Conservation (phyloP, 2,888 invertebrate species). For the Dryocosmus kuriphilus region DNA sequence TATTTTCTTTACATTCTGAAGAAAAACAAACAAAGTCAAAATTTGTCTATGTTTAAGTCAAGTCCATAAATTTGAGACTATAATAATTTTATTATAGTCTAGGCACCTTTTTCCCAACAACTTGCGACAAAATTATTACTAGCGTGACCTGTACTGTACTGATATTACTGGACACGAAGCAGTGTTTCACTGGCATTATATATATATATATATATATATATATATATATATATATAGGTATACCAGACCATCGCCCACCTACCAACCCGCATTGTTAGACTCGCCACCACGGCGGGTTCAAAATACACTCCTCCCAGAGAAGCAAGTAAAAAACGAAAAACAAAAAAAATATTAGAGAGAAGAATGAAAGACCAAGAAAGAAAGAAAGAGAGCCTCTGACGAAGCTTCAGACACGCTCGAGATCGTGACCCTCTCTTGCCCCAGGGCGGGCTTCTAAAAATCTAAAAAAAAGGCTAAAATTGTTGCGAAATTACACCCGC, state of each 20-base stretch:
- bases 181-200: slow-evolving; percentile 11
- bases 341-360: slow-evolving; percentile 15
- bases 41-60: too few species aligned
- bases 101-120: neutral
- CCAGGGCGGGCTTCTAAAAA: slow-evolving; percentile 7
- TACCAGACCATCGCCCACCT: slow-evolving; percentile 38
- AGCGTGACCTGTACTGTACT: neutral
- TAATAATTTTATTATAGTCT: neutral
- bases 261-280: slow-evolving; percentile 31
- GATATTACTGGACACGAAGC: slow-evolving; percentile 12
- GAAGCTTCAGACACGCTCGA: slow-evolving; percentile 21
- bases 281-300: slow-evolving; percentile 29
- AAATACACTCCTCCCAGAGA: slow-evolving; percentile 26
- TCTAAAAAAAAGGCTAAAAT: slow-evolving; percentile 7
- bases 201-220: slow-evolving; percentile 6
- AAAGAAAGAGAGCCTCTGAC: slow-evolving; percentile 21
- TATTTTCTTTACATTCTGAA: neutral
- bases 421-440: slow-evolving; percentile 34
- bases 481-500: slow-evolving; percentile 22
- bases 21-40: neutral
- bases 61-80: neutral
- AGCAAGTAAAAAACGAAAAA: slow-evolving; percentile 10
- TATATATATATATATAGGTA: neutral
- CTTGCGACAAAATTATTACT: slow-evolving; percentile 32
- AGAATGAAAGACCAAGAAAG: neutral